Conservation (phyloP, 2,797 vertebrate species). For the Zenarchopterus dispar region DNA sequence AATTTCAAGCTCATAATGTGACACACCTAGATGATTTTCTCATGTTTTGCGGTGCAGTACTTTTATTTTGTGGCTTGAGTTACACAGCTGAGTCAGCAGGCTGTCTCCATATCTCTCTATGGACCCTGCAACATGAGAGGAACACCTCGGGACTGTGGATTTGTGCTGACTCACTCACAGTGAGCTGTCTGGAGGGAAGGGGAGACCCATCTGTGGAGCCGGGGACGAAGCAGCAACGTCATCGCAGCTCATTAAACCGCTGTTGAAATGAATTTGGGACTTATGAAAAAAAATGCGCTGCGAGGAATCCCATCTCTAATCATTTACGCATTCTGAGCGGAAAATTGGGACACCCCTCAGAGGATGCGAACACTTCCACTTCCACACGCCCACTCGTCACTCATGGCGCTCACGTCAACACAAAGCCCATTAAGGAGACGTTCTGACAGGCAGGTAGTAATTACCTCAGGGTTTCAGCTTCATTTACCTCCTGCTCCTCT, state of each 20-base stretch:
- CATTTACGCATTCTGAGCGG: constrained; percentile 28
- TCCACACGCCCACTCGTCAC: constrained; percentile 8
- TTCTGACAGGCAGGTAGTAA: constrained; percentile 74
- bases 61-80: constrained; percentile 63
- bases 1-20: constrained; percentile 46
- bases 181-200: constrained; percentile 8
- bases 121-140: constrained; percentile 29
- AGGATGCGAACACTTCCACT: constrained; percentile 6
- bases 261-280: constrained; percentile 21
- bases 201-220: constrained; percentile 1
- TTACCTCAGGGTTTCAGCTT: constrained; percentile 72
- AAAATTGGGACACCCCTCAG: constrained; percentile 50
- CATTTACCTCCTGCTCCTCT: constrained; percentile 52
- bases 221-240: constrained; percentile 24
- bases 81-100: constrained; percentile 65
- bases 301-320: constrained; percentile 42
- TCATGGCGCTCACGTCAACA: constrained; percentile 47
- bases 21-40: constrained; percentile 36
- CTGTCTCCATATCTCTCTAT: constrained; percentile 7
- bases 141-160: constrained; percentile 33
- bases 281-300: constrained; percentile 3
- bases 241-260: constrained; percentile 24
- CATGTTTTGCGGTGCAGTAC: constrained; percentile 44
- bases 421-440: constrained; percentile 60
- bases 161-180: constrained; percentile 58